These are phyloP conservation scores for Pardalotus punctatus DNA, from an alignment of 2,113 vertebrate species.

Conservation along the genomic window DNA sequence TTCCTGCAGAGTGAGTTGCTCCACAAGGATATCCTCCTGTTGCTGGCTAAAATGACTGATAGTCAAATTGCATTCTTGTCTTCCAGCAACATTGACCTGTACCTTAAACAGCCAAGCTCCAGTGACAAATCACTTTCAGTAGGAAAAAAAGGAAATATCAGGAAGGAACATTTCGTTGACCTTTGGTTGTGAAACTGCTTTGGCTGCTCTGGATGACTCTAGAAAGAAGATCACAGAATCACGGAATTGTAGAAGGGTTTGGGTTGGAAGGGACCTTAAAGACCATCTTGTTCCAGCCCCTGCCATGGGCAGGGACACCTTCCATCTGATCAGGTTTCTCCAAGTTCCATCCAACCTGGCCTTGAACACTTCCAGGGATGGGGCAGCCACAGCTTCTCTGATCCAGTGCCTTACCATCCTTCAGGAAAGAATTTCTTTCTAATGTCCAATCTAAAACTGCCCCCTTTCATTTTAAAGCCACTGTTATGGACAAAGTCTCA, in stretches of 20 bases:
- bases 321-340: not conserved
- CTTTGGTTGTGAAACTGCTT: not conserved
- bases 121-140: not conserved
- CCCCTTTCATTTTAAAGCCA: not conserved
- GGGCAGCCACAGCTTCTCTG: not conserved
- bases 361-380: not conserved
- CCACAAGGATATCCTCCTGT: not conserved
- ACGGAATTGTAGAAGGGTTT: not conserved
- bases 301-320: not conserved
- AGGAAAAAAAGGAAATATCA: not conserved
- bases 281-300: not conserved
- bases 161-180: not conserved
- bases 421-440: not conserved
- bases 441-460: not conserved
- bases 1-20: not conserved
- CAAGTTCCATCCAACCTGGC: rapidly evolving
- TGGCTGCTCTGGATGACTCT: not conserved
- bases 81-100: not conserved
- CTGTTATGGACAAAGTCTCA: not conserved
- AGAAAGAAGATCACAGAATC: not conserved
- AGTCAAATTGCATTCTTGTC: not conserved
- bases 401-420: not conserved
- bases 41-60: not conserved
- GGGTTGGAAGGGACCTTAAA: not conserved
- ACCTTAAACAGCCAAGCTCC: not conserved